Base-by-base conservation (phyloP, 2,113 vertebrate species). In the Merops nubicus region DNA sequence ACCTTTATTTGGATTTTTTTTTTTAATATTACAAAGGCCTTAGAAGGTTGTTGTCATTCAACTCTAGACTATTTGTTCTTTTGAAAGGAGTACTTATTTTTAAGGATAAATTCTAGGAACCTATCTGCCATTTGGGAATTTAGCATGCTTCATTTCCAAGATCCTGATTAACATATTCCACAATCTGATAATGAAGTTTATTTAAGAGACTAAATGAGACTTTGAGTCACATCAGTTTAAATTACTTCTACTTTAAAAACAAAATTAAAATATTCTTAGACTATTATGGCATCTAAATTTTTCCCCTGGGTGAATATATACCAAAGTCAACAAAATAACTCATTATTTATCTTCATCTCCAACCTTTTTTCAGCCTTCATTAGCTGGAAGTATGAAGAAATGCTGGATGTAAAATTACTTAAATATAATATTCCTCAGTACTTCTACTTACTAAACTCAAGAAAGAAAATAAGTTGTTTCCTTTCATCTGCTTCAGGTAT, bases 251-350 rank as follows among this genome's bases (percentile, higher is more conserved):
- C 17, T 62, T 85, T 34, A 85, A 94, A 85, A 89, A 47, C 7
- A 60, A 81, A 76, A 56, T 31, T 45, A 26, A 88, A 88, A 45
- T 74, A 57, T 78, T 94, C 19, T 62, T 62, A 42, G 13, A 31
- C 2, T 45, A 23, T 40, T 34, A 45, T 0, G 1, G 6, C 21
- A 40, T 21, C 34, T 50, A 15, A 57, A 26, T 85, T 65, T 56
- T 20, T 3, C 2, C 9, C 12, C 3, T 0, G 2, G 33, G 5
- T 34, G 20, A 77, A 84, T 40, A 65, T 53, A 67, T 15, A 20
- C 1, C 3, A 67, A 82, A 88, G 1, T 38, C 17, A 85, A 77
- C 3, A 65, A 91, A 85, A 54, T 36, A 43, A n/a, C 16, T 63
- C 7, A 10, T 6, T 20, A 56, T 85, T 92, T 82, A 6, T 5